These are phyloP conservation scores for Phylloscopus collybita DNA, from an alignment of 2,797 vertebrate genomes.

Conservation along the genomic window DNA sequence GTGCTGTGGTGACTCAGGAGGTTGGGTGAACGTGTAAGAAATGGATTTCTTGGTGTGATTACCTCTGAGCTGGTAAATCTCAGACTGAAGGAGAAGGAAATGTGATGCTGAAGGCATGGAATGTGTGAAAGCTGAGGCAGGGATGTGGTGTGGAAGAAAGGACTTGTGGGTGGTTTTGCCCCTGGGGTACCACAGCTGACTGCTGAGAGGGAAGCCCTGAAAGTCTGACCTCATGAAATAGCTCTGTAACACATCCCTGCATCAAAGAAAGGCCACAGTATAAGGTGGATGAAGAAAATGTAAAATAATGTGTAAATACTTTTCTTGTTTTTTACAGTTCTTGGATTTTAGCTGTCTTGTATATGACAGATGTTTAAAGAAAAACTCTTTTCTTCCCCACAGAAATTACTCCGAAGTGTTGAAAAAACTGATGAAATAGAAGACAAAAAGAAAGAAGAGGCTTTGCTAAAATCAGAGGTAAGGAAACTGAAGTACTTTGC, in stretches of 20 bases:
- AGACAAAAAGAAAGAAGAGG: slow-evolving; percentile 72
- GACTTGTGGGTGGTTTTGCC: neutral
- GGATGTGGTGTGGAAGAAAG: neutral
- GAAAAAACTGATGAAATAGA: slow-evolving; percentile 36
- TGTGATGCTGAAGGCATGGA: neutral
- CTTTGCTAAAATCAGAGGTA: slow-evolving; percentile 82
- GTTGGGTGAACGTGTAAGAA: neutral
- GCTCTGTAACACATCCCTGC: neutral
- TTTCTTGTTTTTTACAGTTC: neutral
- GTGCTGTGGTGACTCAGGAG: neutral
- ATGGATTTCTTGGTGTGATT: neutral
- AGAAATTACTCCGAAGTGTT: slow-evolving; percentile 67
- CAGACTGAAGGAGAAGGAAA: neutral
- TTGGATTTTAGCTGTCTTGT: neutral
- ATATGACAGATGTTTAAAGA: neutral
- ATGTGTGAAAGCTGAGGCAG: neutral
- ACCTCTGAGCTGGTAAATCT: neutral
- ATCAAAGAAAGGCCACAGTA: neutral
- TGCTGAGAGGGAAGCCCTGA: neutral
- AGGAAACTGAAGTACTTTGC: neutral
- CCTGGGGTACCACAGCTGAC: neutral
- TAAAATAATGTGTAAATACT: neutral
- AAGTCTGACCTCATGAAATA: neutral
- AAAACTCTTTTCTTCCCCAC: neutral
- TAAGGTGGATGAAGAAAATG: neutral